Base-by-base conservation (phyloP, 2,113 vertebrate genomes). In the Ciconia boyciana region DNA sequence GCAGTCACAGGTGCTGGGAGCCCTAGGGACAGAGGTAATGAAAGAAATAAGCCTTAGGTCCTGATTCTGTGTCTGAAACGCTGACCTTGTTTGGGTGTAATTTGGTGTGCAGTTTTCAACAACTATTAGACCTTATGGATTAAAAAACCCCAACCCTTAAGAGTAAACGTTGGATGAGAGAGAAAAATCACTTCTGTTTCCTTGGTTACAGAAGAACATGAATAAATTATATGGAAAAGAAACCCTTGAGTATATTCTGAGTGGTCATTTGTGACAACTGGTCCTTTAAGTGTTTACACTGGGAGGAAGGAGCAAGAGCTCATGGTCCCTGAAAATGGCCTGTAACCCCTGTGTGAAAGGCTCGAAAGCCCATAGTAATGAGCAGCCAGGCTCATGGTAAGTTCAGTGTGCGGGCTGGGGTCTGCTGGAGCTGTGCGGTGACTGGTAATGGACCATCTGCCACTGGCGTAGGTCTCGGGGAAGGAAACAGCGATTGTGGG, bases 181-280 rank as follows among this genome's bases (percentile, higher is more conserved):
- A 91, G 83, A 95, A 84, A 94, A 87, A 75, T 84, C 43, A 41
- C 61, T 58, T 91, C 78, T 87, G 70, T 97, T 97, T 91, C 91
- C 94, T 95, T 97, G 95, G 93, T 95, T 96, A 96, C 92, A 87
- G 92, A 95, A 91, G 62, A 93, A 93, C 22, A 94, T 84, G 97
- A 90, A 95, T 94, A 97, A 95, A 96, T 97, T 97, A 96, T 4
- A 74, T 22, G 41, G 55, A 13, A 44, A 57, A 71, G 74, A 76
- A 55, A 2, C 9, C 8, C 55, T 43, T 87, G 43, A 7, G 36
- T 86, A 57, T 34, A 18, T 88, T 91, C 52, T 28, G 32, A 77
- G 87, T 91, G 94, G 91, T 93, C 95, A 90, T 83, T 91, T 70
- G 26, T 91, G 93, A 74, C 78, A 83, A 51, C 31, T 36, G 62